Percentiles rank a stretch among this genome's conserved stretches.
These are phyloP conservation scores for Choloepus hoffmanni DNA, from an alignment of 2,113 vertebrate genomes.

Conservation along the genomic window DNA sequence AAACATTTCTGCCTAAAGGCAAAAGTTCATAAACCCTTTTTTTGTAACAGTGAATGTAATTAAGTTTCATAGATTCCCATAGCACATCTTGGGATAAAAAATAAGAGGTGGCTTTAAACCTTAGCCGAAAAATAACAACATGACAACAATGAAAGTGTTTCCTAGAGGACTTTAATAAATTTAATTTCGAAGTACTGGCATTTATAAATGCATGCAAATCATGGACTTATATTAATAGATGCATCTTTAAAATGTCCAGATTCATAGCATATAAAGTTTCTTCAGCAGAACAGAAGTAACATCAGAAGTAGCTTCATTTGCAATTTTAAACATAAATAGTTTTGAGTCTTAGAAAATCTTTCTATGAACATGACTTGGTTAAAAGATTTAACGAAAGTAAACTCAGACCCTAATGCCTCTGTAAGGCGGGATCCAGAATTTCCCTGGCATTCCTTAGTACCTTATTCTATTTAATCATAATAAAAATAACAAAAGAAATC, in stretches of 20 bases:
- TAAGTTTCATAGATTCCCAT: conserved; percentile 91
- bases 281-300: conserved; percentile 63
- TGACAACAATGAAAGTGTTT: conserved; percentile 83
- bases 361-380: conserved; percentile 56
- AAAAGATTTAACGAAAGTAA: conserved; percentile 73
- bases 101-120: conserved; percentile 84
- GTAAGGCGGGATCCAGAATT: conserved; percentile 6
- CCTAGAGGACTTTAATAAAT: conserved; percentile 73
- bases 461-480: neutral
- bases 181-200: conserved; percentile 77
- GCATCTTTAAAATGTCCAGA: conserved; percentile 1
- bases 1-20: conserved; percentile 92
- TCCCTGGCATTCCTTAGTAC: neutral
- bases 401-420: neutral
- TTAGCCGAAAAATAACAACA: conserved; percentile 81
- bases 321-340: conserved; percentile 61
- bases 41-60: conserved; percentile 91
- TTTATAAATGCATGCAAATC: conserved; percentile 77
- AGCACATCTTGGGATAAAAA: conserved; percentile 84
- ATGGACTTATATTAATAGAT: conserved; percentile 34
- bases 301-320: conserved; percentile 65
- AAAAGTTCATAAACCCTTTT: conserved; percentile 91
- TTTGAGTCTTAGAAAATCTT: conserved; percentile 67
- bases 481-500: neutral
- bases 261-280: conserved; percentile 1